Conservation (phyloP, 2,797 vertebrate genomes). For the Heteromormyrus szaboi region DNA sequence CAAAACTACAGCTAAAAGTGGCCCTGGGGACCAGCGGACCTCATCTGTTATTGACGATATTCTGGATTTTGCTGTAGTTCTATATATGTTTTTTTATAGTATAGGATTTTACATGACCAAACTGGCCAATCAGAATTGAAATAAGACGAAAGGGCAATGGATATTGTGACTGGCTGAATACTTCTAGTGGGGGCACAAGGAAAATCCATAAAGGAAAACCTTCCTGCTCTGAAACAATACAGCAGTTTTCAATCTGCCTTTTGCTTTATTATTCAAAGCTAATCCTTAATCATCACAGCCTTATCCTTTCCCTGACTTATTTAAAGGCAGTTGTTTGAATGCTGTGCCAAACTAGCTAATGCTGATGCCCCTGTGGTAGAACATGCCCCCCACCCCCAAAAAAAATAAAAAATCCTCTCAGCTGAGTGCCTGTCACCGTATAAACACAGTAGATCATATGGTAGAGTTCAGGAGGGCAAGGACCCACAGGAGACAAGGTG, state of each 20-base stretch:
- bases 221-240: background rate
- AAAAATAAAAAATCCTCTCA: background rate
- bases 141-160: background rate
- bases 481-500: background rate
- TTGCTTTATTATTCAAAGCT: background rate
- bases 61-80: background rate
- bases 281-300: background rate
- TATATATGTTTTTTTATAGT: background rate
- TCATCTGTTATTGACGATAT: too few relatives aligned
- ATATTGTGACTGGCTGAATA: background rate
- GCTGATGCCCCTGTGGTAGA: background rate
- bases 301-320: background rate
- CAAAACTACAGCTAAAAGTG: too few relatives aligned
- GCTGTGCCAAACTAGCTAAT: background rate
- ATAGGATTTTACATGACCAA: background rate
- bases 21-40: too few relatives aligned
- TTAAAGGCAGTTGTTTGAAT: background rate
- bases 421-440: background rate
- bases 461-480: background rate
- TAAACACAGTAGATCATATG: background rate
- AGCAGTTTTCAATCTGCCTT: background rate
- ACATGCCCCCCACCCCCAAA: background rate
- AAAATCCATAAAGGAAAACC: background rate
- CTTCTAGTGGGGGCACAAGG: background rate
- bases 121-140: background rate